Evolutionary conservation across 2,797 vertebrate genomes (phyloP).

Genomic region (Odontamblyopus rebecca): DNA sequence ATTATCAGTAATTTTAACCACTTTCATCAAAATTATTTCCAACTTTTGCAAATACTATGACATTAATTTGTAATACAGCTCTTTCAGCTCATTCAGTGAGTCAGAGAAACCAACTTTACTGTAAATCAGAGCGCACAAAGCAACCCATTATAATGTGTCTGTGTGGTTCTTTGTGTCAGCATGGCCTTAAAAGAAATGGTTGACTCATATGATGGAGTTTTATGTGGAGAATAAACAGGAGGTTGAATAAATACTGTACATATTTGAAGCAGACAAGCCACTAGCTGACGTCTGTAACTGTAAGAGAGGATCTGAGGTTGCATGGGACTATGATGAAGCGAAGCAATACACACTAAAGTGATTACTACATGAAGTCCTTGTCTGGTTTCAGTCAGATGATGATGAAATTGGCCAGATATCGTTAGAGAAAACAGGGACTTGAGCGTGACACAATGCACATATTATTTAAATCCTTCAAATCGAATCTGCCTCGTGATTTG

Average conservation of each 20-base stretch:
- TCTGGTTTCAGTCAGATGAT: slow-evolving; percentile 6
- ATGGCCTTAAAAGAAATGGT: slow-evolving; percentile 46
- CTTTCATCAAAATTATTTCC: background rate
- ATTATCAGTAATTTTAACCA: background rate
- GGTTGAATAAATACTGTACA: slow-evolving; percentile 37
- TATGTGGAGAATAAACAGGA: slow-evolving; percentile 49
- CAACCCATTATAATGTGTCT: slow-evolving; percentile 44
- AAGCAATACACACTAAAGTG: slow-evolving; percentile 7
- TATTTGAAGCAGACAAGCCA: slow-evolving; percentile 59
- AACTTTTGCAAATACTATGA: background rate
- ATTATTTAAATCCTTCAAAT: background rate
- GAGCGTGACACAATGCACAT: background rate
- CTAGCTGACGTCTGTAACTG: slow-evolving; percentile 54
- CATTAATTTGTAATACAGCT: background rate
- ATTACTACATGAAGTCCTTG: background rate
- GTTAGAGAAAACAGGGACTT: background rate
- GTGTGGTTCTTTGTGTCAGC: slow-evolving; percentile 59
- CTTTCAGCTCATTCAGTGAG: slow-evolving; percentile 23
- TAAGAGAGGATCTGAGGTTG: slow-evolving; percentile 22
- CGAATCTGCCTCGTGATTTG: background rate
- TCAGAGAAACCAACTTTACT: slow-evolving; percentile 44
- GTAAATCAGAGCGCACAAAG: slow-evolving; percentile 41
- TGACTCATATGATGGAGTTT: slow-evolving; percentile 52
- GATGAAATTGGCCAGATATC: background rate
- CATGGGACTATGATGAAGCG: slow-evolving; percentile 12